Percentiles rank a stretch among this genome's conserved stretches.
phyloP scores from a whole-genome alignment of 30 jellyfish, hydroid and myxozoan genomes.

The Thelohanellus kitauei region DNA sequence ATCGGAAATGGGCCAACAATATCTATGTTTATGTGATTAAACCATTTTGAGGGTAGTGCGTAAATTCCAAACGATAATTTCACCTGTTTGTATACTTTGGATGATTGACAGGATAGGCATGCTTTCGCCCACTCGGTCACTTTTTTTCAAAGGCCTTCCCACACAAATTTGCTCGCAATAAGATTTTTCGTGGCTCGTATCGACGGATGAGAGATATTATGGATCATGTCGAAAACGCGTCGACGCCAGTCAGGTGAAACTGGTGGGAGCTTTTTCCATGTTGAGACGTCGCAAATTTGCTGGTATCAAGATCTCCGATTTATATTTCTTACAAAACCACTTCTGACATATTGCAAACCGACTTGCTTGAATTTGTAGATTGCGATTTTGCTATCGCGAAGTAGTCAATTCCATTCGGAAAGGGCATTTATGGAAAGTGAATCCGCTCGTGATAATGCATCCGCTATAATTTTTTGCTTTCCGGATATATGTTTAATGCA shows the following conservation, averaged over 20 bases:
- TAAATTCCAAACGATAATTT: conserved; percentile 6
- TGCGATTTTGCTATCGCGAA: conserved; percentile 1
- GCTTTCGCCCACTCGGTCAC: conserved; percentile 9
- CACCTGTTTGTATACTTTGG: conserved; percentile 5
- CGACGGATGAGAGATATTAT: too few relatives aligned
- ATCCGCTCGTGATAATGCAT: conserved; percentile 10
- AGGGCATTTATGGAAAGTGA: not conserved
- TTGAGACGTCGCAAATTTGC: conserved; percentile 7
- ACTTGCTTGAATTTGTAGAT: conserved; percentile 1
- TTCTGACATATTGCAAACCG: not conserved
- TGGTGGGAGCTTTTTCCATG: conserved; percentile 4
- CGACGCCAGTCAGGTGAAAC: too few relatives aligned
- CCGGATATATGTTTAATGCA: conserved; percentile 10
- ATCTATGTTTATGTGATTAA: conserved; percentile 10
- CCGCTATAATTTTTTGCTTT: conserved; percentile 8
- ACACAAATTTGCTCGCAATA: conserved; percentile 3
- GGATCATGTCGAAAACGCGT: too few relatives aligned
- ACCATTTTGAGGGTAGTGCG: conserved; percentile 4
- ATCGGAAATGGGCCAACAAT: conserved; percentile 13
- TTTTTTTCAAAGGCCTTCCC: conserved; percentile 12
- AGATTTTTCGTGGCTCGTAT: conserved; percentile 14
- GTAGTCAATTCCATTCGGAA: not conserved
- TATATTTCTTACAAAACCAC: too few relatives aligned
- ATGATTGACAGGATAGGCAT: conserved; percentile 7
- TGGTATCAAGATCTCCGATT: conserved; percentile 2